Percentiles rank a stretch among this genome's conserved stretches.
phyloP scores from a whole-genome alignment of 2,113 vertebrate genomes.

The Eudorcas thomsonii region DNA sequence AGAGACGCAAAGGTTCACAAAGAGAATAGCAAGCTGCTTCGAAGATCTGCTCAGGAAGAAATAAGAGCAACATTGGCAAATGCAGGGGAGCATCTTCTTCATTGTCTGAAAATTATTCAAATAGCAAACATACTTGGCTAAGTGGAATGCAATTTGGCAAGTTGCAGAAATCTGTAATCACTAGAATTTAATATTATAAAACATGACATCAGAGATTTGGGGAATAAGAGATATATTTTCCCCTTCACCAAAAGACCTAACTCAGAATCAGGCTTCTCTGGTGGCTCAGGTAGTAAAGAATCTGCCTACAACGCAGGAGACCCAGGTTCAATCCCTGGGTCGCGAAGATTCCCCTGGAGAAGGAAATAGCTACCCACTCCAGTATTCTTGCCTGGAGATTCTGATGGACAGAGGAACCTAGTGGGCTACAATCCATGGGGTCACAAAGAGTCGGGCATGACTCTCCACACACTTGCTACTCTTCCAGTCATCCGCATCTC shows the following conservation, averaged over 20 bases:
- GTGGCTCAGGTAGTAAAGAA: not conserved
- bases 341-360: not conserved
- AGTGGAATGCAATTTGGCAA: not conserved
- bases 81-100: not conserved
- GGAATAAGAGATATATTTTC: not conserved
- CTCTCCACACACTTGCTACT: not conserved
- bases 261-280: not conserved
- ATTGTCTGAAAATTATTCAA: not conserved
- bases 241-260: slow-evolving; percentile 5
- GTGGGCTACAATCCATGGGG: not conserved
- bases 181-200: not conserved
- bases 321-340: not conserved
- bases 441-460: not conserved
- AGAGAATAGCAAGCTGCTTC: slow-evolving; percentile 88
- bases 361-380: not conserved
- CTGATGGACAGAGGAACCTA: not conserved
- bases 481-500: not conserved
- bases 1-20: slow-evolving; percentile 95
- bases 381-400: not conserved
- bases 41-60: slow-evolving; percentile 80
- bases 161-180: not conserved
- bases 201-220: not conserved
- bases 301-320: not conserved
- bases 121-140: not conserved
- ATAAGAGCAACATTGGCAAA: not conserved